phyloP scores from a whole-genome alignment of 2,797 vertebrate genomes.

The Cyclura pinguis region DNA sequence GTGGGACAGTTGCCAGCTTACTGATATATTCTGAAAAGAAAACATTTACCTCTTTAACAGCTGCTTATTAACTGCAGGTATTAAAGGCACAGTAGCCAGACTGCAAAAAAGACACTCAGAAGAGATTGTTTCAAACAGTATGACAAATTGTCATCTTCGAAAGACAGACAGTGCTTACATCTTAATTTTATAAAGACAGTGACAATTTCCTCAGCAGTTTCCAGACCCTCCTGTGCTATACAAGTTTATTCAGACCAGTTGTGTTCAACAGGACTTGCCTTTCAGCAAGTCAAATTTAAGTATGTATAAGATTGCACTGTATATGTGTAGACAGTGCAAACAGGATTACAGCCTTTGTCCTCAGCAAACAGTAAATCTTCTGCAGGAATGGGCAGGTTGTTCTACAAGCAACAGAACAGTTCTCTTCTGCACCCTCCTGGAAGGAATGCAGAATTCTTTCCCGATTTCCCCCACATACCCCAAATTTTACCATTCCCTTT shows the following conservation, averaged over 20 bases:
- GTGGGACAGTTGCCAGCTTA: background rate
- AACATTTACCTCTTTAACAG: background rate
- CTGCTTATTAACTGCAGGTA: background rate
- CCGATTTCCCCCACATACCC: background rate
- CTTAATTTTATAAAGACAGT: fast-evolving
- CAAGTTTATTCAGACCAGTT: background rate
- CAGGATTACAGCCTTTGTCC: background rate
- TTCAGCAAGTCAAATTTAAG: background rate
- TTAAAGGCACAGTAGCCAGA: background rate
- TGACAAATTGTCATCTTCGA: background rate
- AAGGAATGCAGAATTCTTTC: slow-evolving; percentile 49
- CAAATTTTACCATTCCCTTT: slow-evolving; percentile 52
- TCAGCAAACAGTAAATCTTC: fast-evolving
- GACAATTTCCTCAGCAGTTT: background rate
- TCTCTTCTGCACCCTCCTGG: background rate
- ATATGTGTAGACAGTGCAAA: background rate
- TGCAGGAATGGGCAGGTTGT: background rate
- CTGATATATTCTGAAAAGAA: background rate
- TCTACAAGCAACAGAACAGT: fast-evolving
- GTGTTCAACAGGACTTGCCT: background rate
- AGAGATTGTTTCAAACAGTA: background rate
- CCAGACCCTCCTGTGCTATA: background rate
- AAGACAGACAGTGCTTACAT: fast-evolving
- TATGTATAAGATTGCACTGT: background rate
- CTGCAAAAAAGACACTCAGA: background rate